These are phyloP conservation scores for Oncorhynchus gorbuscha DNA, from an alignment of 2,113 vertebrate species.

Conservation along the genomic window DNA sequence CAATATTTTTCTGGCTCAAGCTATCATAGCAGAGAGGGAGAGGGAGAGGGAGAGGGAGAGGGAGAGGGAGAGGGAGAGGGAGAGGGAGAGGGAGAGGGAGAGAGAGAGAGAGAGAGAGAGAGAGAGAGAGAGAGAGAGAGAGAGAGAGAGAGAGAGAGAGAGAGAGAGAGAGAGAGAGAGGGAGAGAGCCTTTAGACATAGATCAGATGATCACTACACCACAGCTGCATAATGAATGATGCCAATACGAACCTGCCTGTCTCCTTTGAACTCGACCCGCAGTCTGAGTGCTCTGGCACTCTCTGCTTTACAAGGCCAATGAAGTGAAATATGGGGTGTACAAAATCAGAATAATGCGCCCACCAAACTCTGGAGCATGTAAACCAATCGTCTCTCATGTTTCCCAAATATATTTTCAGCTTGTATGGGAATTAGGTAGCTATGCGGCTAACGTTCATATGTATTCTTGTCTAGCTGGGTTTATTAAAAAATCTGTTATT, in stretches of 20 bases:
- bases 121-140: too few relatives aligned
- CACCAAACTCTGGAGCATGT: background rate
- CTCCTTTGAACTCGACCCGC: slow-evolving; percentile 18
- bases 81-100: too few relatives aligned
- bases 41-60: too few relatives aligned
- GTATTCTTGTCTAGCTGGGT: slow-evolving; percentile 20
- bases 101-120: too few relatives aligned
- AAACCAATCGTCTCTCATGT: background rate
- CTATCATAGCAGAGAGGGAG: slow-evolving; percentile 8
- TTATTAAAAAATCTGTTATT: slow-evolving; percentile 40
- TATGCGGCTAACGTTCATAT: slow-evolving; percentile 5
- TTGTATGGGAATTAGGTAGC: slow-evolving; percentile 19
- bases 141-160: too few relatives aligned
- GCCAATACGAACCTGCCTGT: background rate
- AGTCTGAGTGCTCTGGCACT: background rate
- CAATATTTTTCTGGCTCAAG: background rate
- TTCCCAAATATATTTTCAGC: background rate
- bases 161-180: too few relatives aligned
- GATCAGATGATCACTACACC: background rate
- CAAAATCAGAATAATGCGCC: background rate
- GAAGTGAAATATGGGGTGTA: slow-evolving; percentile 8
- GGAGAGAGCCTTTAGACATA: background rate
- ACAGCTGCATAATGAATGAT: slow-evolving; percentile 9
- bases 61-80: too few relatives aligned
- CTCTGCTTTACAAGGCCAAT: slow-evolving; percentile 10